Percentiles rank a stretch among this genome's conserved stretches.
Conservation (phyloP, 2,797 vertebrate species). For the Cryptoprocta ferox region DNA sequence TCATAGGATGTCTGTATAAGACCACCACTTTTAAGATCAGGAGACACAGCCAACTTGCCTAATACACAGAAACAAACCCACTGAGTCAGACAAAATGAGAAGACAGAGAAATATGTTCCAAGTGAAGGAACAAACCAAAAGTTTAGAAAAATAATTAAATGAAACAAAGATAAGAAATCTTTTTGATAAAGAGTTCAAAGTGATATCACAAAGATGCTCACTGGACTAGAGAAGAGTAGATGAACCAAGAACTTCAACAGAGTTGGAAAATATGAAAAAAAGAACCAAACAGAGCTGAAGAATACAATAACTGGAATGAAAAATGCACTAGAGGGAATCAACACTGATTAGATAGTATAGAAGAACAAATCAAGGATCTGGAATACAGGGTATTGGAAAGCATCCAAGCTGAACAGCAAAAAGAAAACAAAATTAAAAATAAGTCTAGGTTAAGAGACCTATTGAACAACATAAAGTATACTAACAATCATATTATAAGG, state of each 20-base stretch:
- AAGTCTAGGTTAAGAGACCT: background rate
- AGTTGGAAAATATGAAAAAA: background rate
- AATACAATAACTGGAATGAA: background rate
- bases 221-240: background rate
- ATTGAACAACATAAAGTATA: background rate
- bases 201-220: background rate
- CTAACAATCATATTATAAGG: background rate
- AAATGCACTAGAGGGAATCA: background rate
- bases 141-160: background rate
- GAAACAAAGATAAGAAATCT: background rate
- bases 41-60: background rate
- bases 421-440: background rate
- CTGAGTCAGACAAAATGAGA: background rate
- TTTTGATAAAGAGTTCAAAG: background rate
- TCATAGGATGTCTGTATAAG: background rate
- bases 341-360: background rate
- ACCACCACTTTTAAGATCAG: background rate
- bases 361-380: background rate
- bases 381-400: background rate
- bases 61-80: background rate
- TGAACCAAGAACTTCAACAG: background rate
- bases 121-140: background rate
- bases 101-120: background rate
- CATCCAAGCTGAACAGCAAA: background rate
- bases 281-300: background rate